phyloP scores from a whole-genome alignment of 2,797 vertebrate genomes.

The Coilia nasus region DNA sequence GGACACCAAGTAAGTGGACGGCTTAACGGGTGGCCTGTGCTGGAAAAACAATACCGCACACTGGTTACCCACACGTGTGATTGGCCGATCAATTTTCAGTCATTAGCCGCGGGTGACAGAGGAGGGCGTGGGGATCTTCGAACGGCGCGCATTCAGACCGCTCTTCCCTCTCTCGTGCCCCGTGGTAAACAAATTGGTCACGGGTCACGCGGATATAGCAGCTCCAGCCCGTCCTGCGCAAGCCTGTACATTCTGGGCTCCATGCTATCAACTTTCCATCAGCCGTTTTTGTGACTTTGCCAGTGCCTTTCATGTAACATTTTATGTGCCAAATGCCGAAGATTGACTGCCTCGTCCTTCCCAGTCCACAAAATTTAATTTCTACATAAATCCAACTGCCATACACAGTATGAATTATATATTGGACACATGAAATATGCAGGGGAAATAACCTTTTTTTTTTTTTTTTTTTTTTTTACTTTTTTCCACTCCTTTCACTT shows the following conservation, averaged over 20 bases:
- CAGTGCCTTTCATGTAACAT: constrained; percentile 69
- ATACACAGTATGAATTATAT: constrained; percentile 69
- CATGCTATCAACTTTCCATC: constrained; percentile 34
- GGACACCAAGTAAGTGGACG: constrained; percentile 14
- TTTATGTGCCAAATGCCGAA: constrained; percentile 55
- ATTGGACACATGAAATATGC: constrained; percentile 61
- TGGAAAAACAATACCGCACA: constrained; percentile 41
- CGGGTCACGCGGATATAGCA: constrained; percentile 18
- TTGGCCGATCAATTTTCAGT: constrained; percentile 48
- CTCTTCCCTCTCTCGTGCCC: not conserved
- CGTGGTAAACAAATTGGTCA: constrained; percentile 4
- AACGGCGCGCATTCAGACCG: not conserved
- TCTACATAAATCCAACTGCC: constrained; percentile 69
- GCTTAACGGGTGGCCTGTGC: constrained; percentile 17
- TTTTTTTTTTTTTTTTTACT: constrained; percentile 68
- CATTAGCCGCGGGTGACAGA: constrained; percentile 55
- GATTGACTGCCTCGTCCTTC: constrained; percentile 61
- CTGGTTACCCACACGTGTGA: constrained; percentile 39
- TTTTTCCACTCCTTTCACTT: not conserved
- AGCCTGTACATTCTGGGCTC: constrained; percentile 31
- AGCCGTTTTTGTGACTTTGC: constrained; percentile 48
- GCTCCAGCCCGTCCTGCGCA: constrained; percentile 25
- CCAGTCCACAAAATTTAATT: constrained; percentile 68
- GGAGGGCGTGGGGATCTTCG: constrained; percentile 28
- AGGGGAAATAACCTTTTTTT: constrained; percentile 67